A percentile compares a stretch with the other conserved stretches of the same genome.
Conservation (phyloP, 2,888 invertebrate genomes). For the Miltochrista miniata region DNA sequence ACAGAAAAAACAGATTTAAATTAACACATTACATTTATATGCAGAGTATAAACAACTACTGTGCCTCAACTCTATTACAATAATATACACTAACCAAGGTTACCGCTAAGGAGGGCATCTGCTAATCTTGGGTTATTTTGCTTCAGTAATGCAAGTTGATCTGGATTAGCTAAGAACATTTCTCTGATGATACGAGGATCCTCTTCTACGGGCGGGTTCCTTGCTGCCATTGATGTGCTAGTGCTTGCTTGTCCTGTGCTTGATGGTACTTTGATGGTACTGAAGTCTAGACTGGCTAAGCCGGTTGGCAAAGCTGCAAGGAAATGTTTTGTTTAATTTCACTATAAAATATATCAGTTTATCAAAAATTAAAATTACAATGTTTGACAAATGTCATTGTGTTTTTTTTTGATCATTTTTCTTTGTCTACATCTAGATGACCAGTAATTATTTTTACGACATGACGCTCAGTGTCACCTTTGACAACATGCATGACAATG, state of each 20-base stretch:
- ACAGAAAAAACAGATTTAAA: slow-evolving; percentile 43
- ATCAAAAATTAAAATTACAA: slow-evolving; percentile 16
- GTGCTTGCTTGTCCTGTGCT: slow-evolving; percentile 56
- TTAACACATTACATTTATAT: slow-evolving; percentile 15
- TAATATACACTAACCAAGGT: slow-evolving; percentile 83
- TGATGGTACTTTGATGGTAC: slow-evolving; percentile 93
- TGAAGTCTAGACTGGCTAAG: slow-evolving; percentile 90
- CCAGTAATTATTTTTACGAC: slow-evolving; percentile 35
- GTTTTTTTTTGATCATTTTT: slow-evolving; percentile 19
- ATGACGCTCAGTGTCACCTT: slow-evolving; percentile 46
- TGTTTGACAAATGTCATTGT: slow-evolving; percentile 27
- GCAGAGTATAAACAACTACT: neutral
- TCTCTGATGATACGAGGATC: slow-evolving; percentile 93
- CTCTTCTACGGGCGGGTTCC: slow-evolving; percentile 84
- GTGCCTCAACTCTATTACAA: too few species aligned
- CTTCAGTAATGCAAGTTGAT: slow-evolving; percentile 94
- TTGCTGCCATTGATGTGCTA: slow-evolving; percentile 64
- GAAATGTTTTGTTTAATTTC: slow-evolving; percentile 37
- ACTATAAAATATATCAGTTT: slow-evolving; percentile 14
- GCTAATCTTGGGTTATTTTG: slow-evolving; percentile 97
- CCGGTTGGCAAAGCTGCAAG: slow-evolving; percentile 73
- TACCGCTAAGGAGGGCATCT: slow-evolving; percentile 94
- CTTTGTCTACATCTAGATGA: slow-evolving; percentile 22
- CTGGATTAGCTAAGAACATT: slow-evolving; percentile 94
- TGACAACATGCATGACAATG: slow-evolving; percentile 67